Evolutionary conservation across 2,888 invertebrate genomes (phyloP).

Genomic region (Pycnomerus fuliginosus): DNA sequence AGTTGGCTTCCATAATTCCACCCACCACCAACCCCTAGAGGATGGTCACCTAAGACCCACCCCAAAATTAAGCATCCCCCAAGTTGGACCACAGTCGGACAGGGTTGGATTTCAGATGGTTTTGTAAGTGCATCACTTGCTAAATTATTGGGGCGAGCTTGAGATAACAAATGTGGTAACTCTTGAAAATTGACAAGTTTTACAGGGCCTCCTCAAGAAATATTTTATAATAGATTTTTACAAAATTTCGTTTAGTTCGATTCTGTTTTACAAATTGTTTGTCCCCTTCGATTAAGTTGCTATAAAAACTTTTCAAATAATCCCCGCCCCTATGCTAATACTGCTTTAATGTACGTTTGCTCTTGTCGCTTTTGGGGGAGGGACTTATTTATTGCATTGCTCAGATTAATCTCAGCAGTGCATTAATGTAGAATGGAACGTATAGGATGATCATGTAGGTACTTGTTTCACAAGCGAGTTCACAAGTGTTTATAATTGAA

Average conservation of each 20-base stretch:
- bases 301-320: conserved; percentile 42
- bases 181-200: too few relatives aligned
- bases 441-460: too few relatives aligned
- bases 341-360: conserved; percentile 47
- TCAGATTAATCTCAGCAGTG: too few relatives aligned
- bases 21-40: conserved; percentile 44
- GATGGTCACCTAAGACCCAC: conserved; percentile 40
- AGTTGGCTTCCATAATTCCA: conserved; percentile 43
- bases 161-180: too few relatives aligned
- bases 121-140: too few relatives aligned
- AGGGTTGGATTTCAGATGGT: conserved; percentile 21
- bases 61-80: conserved; percentile 31
- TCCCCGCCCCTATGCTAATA: conserved; percentile 49
- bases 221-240: conserved; percentile 1
- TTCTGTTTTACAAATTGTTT: conserved; percentile 32
- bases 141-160: too few relatives aligned
- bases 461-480: too few relatives aligned
- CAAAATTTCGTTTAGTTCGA: conserved; percentile 3
- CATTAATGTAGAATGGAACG: too few relatives aligned
- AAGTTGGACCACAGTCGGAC: conserved; percentile 37
- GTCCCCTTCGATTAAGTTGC: conserved; percentile 45
- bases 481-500: too few relatives aligned
- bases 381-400: too few relatives aligned
- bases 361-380: conserved; percentile 47
- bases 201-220: too few relatives aligned